phyloP scores from a whole-genome alignment of 2,888 invertebrate genomes.

The Andrena haemorrhoa region DNA sequence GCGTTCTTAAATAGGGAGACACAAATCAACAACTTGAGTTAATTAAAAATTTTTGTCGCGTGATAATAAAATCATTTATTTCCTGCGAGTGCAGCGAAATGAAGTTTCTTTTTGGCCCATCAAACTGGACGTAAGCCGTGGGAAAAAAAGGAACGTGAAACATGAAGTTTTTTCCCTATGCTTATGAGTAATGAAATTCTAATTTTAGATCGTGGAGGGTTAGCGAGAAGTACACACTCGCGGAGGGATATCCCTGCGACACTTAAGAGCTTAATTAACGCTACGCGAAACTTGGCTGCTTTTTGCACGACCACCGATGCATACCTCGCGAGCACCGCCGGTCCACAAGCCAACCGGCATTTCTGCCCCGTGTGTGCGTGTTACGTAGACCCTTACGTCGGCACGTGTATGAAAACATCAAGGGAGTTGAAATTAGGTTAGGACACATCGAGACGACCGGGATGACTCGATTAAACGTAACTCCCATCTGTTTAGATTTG shows the following conservation, averaged over 20 bases:
- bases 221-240: slow-evolving; percentile 46
- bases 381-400: slow-evolving; percentile 44
- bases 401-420: slow-evolving; percentile 56
- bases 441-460: slow-evolving; percentile 70
- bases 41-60: slow-evolving; percentile 28
- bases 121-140: background rate
- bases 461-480: slow-evolving; percentile 79
- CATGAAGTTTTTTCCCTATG: slow-evolving; percentile 34
- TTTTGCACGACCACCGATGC: slow-evolving; percentile 66
- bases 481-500: slow-evolving; percentile 81
- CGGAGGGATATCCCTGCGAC: slow-evolving; percentile 55
- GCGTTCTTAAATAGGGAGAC: slow-evolving; percentile 8
- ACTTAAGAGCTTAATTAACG: slow-evolving; percentile 72
- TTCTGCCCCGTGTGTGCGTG: slow-evolving; percentile 46
- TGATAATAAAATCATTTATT: slow-evolving; percentile 17
- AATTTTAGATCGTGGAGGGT: slow-evolving; percentile 58
- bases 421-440: slow-evolving; percentile 78
- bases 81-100: slow-evolving; percentile 20
- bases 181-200: slow-evolving; percentile 57
- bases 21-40: slow-evolving; percentile 7
- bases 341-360: slow-evolving; percentile 29
- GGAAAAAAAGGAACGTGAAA: slow-evolving; percentile 33
- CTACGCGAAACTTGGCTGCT: slow-evolving; percentile 62
- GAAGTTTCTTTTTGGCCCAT: slow-evolving; percentile 10
- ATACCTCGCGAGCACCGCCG: slow-evolving; percentile 43